A percentile compares a stretch with the other conserved stretches of the same genome.
Conservation (phyloP, 2,888 invertebrate species). For the Aromia moschata region DNA sequence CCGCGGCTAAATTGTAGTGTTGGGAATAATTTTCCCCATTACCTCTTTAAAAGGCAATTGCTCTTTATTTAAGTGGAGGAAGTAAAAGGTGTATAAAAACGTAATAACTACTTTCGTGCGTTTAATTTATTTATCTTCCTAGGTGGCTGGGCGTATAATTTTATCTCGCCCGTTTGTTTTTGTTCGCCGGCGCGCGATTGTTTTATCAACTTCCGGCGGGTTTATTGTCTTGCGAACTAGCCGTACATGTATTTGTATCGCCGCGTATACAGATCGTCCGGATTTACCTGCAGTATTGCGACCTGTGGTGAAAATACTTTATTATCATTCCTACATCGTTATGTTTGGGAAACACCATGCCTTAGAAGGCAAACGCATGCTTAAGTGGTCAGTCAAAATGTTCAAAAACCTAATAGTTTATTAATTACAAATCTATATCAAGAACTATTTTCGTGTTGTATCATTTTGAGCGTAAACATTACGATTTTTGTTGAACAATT, state of each 20-base stretch:
- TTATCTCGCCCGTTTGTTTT: conserved; percentile 39
- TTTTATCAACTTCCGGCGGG: conserved; percentile 41
- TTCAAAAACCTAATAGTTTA: too few species aligned
- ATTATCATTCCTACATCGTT: too few species aligned
- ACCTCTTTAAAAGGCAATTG: conserved; percentile 24
- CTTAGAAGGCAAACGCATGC: too few species aligned
- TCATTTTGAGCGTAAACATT: too few species aligned
- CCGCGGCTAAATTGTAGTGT: conserved; percentile 19
- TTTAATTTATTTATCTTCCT: conserved; percentile 42
- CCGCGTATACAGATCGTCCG: background rate
- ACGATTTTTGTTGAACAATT: too few species aligned
- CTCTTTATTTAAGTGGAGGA: conserved; percentile 25
- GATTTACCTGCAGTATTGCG: background rate
- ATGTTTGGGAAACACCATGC: too few species aligned
- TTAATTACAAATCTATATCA: too few species aligned
- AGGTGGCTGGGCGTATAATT: conserved; percentile 38
- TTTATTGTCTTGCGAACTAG: conserved; percentile 33
- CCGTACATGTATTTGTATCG: background rate
- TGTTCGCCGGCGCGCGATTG: conserved; percentile 28
- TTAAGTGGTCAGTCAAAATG: too few species aligned
- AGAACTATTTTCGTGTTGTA: too few species aligned
- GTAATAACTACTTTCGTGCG: conserved; percentile 38
- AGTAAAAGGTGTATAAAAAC: conserved; percentile 32
- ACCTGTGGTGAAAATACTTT: too few species aligned
- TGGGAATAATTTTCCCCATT: conserved; percentile 18